Base-by-base conservation (phyloP, 1,140 invertebrate species). In the Scaptodrosophila lebanonensis region DNA sequence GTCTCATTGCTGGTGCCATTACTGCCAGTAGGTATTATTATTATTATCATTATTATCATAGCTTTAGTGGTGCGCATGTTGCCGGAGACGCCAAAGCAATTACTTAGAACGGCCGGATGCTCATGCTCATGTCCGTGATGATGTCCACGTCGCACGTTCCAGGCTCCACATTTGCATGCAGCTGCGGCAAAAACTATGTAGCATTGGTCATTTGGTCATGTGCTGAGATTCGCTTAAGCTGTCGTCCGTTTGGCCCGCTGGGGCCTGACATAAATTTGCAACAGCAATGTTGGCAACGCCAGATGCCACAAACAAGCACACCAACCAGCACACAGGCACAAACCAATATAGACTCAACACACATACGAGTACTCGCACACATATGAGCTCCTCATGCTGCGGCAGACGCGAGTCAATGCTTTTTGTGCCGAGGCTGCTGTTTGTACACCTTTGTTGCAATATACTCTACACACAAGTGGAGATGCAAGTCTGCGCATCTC, bases 31-130 rank as follows among this genome's bases (percentile, higher is more conserved):
- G 16, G 49, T 65, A 58, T 59, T 77, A 67, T 77, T 77, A 79
- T 79, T 65, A 53, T 66, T 60, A 64, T 49, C 22, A 25, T 25
- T 3, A n/a, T n/a, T n/a, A n/a, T n/a, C n/a, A n/a, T n/a, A n/a
- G n/a, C n/a, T n/a, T n/a, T 53, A 62, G 62, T 52, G 38, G 50
- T 44, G 20, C 43, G 58, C 58, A 62, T 66, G 66, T 54, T 56
- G 47, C 22, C n/a, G n/a, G 36, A 47, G 50, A 54, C 54, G 53
- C 44, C 73, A 68, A 79, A 77, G 73, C 72, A 77, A 77, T 77
- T 79, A 77, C 66, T 79, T 68, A 65, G 75, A 61, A 47, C 58
- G 22, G 57, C 40, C 32, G 29, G 11, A 15, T 29, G 20, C 17
- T 13, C 6, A 20, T 27, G 11, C 42, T 49, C 44, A 42, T 3